Conservation (phyloP, 1,140 invertebrate genomes). For the Drosophila pseudoananassae region DNA sequence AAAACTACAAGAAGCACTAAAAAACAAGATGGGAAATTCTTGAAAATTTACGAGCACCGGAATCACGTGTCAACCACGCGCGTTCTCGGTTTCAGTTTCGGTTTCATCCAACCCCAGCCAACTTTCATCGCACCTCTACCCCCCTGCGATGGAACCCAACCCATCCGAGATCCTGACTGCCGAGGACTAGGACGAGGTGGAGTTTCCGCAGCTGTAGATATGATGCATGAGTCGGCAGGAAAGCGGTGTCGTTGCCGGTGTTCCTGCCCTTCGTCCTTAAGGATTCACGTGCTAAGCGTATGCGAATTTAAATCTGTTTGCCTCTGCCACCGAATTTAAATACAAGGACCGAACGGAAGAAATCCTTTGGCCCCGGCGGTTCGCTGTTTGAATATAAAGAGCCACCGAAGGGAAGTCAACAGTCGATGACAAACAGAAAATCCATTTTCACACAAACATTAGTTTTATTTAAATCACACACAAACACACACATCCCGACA, state of each 20-base stretch:
- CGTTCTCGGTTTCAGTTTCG: slow-evolving; percentile 28
- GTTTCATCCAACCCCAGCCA: slow-evolving; percentile 27
- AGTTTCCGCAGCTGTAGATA: slow-evolving; percentile 63
- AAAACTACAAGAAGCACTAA: slow-evolving; percentile 82
- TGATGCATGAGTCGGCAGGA: slow-evolving; percentile 80
- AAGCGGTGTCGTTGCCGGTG: slow-evolving; percentile 51
- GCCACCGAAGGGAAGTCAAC: slow-evolving; percentile 51
- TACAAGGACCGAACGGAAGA: slow-evolving; percentile 49
- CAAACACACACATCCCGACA: slow-evolving; percentile 24
- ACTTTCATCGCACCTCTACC: slow-evolving; percentile 8
- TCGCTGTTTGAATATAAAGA: slow-evolving; percentile 75
- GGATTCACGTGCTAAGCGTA: slow-evolving; percentile 72
- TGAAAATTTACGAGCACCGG: slow-evolving; percentile 78
- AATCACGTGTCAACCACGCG: slow-evolving; percentile 84
- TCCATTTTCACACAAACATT: slow-evolving; percentile 81
- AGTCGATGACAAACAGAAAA: slow-evolving; percentile 80
- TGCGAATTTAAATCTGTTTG: slow-evolving; percentile 75
- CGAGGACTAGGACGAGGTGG: slow-evolving; percentile 27
- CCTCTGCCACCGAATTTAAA: slow-evolving; percentile 63
- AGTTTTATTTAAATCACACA: slow-evolving; percentile 77
- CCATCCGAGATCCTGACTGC: slow-evolving; percentile 5
- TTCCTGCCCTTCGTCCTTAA: slow-evolving; percentile 46
- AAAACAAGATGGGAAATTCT: slow-evolving; percentile 49
- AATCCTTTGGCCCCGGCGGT: slow-evolving; percentile 62
- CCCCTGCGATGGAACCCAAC: slow-evolving; percentile 1